Evolutionary conservation across 64 coral and sea anemone genomes (phyloP), one percentile per base, ranked within the genome.

Genomic region (Porites lutea): DNA sequence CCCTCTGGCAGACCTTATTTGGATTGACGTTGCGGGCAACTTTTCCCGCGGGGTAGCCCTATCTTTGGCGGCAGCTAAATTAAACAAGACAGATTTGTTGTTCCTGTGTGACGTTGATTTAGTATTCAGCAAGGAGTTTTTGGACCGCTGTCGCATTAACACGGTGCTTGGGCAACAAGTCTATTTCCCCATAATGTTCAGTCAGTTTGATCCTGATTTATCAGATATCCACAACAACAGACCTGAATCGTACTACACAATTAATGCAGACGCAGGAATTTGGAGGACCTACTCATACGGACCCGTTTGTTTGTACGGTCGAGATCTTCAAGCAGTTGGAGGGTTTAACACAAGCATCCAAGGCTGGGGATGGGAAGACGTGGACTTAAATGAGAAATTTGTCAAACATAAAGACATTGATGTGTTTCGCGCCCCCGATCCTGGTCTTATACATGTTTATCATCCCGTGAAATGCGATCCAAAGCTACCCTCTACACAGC

Each of bases 61-160:
- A 9, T 83, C 90, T 9, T 47, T 95, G 19, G 96, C 93, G 52
- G 90, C 93, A 13, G 80, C 85, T 54, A 65, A 95, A 63, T 95
- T 98, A 79, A 78, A 93, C 37, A 44, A 82, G 79, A 82, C 91
- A 51, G 95, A 93, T 0, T 46, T 98, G 59, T 74, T 98, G n/a
- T 98, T 98, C 75, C 88, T 98, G 37, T 98, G 96, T 88, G 96
- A 98, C 52, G 96, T 98, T 43, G 96, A 98, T 68, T 74, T 98
- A 48, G 63, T 93, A 0, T 98, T 98, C 21, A 73, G 90, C 79
- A 70, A 15, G 14, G 96, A 89, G 53, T 98, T 98, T 63, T 74
- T 98, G 15, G 77, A 93, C 59, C 93, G 96, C 18, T 98, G 96
- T 47, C 96, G 96, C 19, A 88, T 55, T 50, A 95, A 98, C 45